Evolutionary conservation across 2,797 vertebrate species (phyloP), one percentile per base, ranked within the genome.

Genomic region (Tenualosa ilisha): DNA sequence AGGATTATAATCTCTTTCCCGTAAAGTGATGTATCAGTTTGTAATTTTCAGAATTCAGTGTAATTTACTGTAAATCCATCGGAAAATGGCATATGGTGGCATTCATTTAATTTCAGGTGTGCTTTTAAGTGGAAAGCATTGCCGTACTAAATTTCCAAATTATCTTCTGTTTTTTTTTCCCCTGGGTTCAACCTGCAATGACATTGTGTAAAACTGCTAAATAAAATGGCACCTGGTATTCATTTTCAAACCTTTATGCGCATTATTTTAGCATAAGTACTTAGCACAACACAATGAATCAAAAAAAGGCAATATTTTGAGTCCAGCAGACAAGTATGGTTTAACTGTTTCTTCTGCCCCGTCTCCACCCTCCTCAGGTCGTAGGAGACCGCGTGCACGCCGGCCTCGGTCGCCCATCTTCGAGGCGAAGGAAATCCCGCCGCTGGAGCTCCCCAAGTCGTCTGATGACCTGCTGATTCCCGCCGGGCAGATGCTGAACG

Each of bases 401-500:
- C 97, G 94, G 24, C 96, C 97, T 43, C 95, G 92, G 83, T 97
- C 97, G 87, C 98, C 98, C 11, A 96, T 98, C 89, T 90, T 97
- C 59, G 98, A 98, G 94, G 96, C 97, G 86, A 97, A 97, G 88
- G 97, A 98, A 91, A 95, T 99, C 91, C 97, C 97, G 13, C 90
- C 92, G 51, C 94, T 99, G 94, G 97, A 97, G 75, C 96, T 98
- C 87, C 98, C 98, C 86, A 98, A 97, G 94, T 97, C 97, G 90
- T 99, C 98, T 8, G 98, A 98, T 92, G 98, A 99, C 94, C 96
- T 98, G 91, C 94, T 97, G 95, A 94, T 99, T 93, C 95, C 97
- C 90, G 95, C 94, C 81, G 97, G 96, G 88, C 97, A 98, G 93
- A 96, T 99, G 89, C 97, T 99, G 94, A 97, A 97, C 87, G 96